Conservation (phyloP, 2,888 invertebrate species). For the Caenorhabditis doughertyi region DNA sequence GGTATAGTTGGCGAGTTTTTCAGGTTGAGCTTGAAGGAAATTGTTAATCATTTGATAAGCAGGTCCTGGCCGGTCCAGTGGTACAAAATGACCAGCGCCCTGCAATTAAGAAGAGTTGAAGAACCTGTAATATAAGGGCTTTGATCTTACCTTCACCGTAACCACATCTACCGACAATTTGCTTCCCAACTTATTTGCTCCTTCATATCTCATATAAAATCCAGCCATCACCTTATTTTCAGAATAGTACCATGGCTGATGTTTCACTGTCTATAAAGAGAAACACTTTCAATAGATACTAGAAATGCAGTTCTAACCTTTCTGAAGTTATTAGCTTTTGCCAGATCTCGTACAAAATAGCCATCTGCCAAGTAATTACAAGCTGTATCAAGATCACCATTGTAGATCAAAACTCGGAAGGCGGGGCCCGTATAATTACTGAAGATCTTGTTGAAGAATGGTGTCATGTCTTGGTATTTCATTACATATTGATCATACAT, state of each 20-base stretch:
- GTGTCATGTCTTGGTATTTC: conserved; percentile 66
- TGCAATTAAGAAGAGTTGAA: conserved; percentile 50
- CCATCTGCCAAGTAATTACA: conserved; percentile 65
- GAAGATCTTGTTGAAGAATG: conserved; percentile 64
- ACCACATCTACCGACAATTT: conserved; percentile 75
- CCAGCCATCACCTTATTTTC: conserved; percentile 72
- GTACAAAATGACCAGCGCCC: conserved; percentile 72
- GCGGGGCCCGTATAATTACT: conserved; percentile 50
- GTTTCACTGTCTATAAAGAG: conserved; percentile 50
- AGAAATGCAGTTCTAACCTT: conserved; percentile 20
- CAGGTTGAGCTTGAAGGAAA: conserved; percentile 54
- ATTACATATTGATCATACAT: conserved; percentile 67
- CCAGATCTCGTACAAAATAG: conserved; percentile 51
- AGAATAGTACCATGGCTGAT: conserved; percentile 68
- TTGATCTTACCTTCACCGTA: conserved; percentile 68
- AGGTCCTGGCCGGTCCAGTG: conserved; percentile 69
- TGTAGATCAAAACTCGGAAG: conserved; percentile 69
- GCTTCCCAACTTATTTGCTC: conserved; percentile 34
- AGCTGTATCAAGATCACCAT: conserved; percentile 70
- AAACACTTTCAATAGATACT: neutral
- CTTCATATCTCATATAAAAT: conserved; percentile 71
- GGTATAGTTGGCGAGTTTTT: conserved; percentile 59
- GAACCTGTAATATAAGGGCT: neutral
- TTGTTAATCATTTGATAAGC: conserved; percentile 71
- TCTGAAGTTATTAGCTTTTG: conserved; percentile 26